Percentiles rank a stretch among this genome's conserved stretches.
phyloP scores from a whole-genome alignment of 2,113 vertebrate species.

The Sinosuthora webbiana region DNA sequence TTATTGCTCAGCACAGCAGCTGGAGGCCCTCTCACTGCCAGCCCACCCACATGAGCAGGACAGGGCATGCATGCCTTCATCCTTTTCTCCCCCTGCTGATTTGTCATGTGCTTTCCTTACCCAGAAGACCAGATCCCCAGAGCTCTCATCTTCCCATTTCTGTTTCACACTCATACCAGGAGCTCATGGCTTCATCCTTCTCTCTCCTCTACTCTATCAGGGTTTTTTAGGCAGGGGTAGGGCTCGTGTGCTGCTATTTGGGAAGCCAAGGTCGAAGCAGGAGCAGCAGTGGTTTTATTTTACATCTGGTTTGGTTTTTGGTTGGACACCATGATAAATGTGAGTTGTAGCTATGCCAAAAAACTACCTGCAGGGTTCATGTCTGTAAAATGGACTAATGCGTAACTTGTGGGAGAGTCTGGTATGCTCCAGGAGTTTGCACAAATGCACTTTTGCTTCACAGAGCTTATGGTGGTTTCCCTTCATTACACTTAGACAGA shows the following conservation, averaged over 20 bases:
- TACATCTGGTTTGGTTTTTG: background rate
- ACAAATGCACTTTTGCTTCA: background rate
- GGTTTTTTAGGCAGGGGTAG: background rate
- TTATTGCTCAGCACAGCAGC: background rate
- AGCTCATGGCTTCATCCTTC: background rate
- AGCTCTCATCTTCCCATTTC: background rate
- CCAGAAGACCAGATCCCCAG: background rate
- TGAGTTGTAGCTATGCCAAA: background rate
- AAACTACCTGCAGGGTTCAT: background rate
- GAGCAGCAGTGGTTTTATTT: background rate
- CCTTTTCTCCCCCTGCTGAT: background rate
- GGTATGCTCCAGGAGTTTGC: background rate
- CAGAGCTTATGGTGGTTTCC: background rate
- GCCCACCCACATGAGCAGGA: background rate
- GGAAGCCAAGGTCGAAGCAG: background rate
- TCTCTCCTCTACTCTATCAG: background rate
- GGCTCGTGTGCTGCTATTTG: background rate
- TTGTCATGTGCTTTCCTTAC: background rate
- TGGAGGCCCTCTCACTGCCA: background rate
- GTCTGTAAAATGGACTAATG: background rate
- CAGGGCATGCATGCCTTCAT: rapidly evolving
- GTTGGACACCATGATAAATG: background rate
- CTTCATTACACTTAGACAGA: background rate
- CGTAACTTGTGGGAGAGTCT: background rate
- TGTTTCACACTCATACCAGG: rapidly evolving